Evolutionary conservation across 2,888 invertebrate species (phyloP).

Genomic region (Drosophila cognata): DNA sequence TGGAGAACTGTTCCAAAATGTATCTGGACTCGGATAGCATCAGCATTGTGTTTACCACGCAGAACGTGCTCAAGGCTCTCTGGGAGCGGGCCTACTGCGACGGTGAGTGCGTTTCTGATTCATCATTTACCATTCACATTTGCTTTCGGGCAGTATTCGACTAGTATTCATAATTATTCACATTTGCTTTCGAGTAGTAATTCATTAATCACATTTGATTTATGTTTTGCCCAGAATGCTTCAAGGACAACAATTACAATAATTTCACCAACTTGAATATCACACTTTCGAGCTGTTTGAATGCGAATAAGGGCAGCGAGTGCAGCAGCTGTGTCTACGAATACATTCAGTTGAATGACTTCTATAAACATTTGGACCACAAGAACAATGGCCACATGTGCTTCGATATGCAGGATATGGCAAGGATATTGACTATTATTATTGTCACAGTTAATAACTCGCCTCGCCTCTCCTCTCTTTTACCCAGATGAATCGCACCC

Average conservation of each 20-base stretch:
- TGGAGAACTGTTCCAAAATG: conserved; percentile 57
- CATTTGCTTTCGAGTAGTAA: neutral
- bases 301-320: neutral
- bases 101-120: conserved; percentile 47
- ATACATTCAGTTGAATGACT: conserved; percentile 66
- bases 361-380: conserved; percentile 71
- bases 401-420: conserved; percentile 78
- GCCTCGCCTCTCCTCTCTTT: neutral
- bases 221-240: conserved; percentile 65
- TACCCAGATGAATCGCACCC: conserved; percentile 82
- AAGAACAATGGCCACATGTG: conserved; percentile 72
- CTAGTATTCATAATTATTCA: neutral
- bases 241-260: conserved; percentile 31
- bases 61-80: conserved; percentile 62
- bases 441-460: neutral
- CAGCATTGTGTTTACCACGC: conserved; percentile 69
- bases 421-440: conserved; percentile 17
- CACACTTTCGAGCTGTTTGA: conserved; percentile 39
- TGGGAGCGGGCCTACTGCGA: conserved; percentile 78
- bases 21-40: conserved; percentile 78
- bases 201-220: neutral
- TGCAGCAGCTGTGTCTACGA: conserved; percentile 45
- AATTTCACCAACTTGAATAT: conserved; percentile 38
- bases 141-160: neutral
- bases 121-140: neutral